These are phyloP conservation scores for Semicossyphus pulcher DNA, from an alignment of 2,113 vertebrate genomes.

Conservation along the genomic window DNA sequence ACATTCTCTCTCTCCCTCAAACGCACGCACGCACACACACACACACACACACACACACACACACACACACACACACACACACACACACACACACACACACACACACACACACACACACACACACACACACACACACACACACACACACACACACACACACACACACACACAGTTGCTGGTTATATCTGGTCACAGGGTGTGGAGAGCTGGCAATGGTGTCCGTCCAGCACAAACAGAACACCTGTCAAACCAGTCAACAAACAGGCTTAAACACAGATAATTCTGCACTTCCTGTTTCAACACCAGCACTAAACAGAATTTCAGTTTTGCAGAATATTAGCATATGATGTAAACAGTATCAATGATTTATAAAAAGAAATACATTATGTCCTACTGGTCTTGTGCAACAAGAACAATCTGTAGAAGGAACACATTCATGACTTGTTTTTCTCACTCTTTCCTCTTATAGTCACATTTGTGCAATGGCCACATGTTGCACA, in stretches of 20 bases:
- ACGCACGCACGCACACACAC: neutral
- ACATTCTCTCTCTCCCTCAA: conserved; percentile 8
- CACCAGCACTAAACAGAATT: conserved; percentile 8
- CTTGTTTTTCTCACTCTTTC: conserved; percentile 57
- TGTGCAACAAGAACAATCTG: neutral
- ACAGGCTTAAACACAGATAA: conserved; percentile 20
- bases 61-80: conserved; percentile 17
- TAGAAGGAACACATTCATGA: conserved; percentile 43
- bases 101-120: neutral
- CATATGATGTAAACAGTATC: too few species aligned
- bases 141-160: conserved; percentile 13
- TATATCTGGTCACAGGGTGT: conserved; percentile 60
- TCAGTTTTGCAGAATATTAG: too few species aligned
- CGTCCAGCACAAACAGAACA: conserved; percentile 63
- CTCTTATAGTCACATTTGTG: conserved; percentile 30
- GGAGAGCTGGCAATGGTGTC: conserved; percentile 51
- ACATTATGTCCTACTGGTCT: neutral
- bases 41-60: conserved; percentile 27
- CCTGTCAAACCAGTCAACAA: conserved; percentile 62
- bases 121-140: conserved; percentile 29
- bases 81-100: conserved; percentile 17
- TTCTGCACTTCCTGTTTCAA: conserved; percentile 1
- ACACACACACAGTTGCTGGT: conserved; percentile 55
- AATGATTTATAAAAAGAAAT: neutral
- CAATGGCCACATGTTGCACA: conserved; percentile 57